Evolutionary conservation across 2,888 invertebrate genomes (phyloP).

Genomic region (Callinectes sapidus): DNA sequence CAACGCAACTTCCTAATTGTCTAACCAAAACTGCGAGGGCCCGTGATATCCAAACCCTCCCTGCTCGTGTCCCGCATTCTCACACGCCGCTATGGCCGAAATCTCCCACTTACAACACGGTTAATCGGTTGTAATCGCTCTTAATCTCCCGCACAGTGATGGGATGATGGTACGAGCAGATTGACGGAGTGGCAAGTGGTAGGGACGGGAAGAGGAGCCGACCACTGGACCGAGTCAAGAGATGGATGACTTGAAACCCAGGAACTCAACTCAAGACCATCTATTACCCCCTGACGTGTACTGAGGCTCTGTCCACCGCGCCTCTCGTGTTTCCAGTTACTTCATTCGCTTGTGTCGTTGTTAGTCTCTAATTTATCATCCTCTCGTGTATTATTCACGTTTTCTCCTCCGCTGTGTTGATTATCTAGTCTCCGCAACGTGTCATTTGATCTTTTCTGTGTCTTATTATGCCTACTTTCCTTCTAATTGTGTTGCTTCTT

Average conservation of each 20-base stretch:
- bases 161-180: slow-evolving; percentile 4
- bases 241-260: slow-evolving; percentile 23
- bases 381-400: neutral
- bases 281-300: neutral
- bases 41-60: neutral
- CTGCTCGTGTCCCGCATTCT: neutral
- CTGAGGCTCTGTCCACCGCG: neutral
- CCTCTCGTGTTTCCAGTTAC: neutral
- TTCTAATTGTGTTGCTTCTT: neutral
- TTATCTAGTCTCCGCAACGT: neutral
- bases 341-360: neutral
- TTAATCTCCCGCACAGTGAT: slow-evolving; percentile 28
- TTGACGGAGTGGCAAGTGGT: slow-evolving; percentile 10
- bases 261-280: slow-evolving; percentile 8
- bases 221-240: neutral
- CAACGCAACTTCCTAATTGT: slow-evolving; percentile 17
- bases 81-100: neutral
- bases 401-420: neutral
- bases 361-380: neutral
- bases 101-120: slow-evolving; percentile 10
- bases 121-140: slow-evolving; percentile 9
- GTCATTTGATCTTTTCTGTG: neutral
- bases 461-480: neutral
- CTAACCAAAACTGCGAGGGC: neutral
- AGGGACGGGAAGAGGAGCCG: neutral